A percentile compares a stretch with the other conserved stretches of the same genome.
Evolutionary conservation across 2,797 vertebrate genomes (phyloP).

Genomic region (Hippopotamyrus pictus): DNA sequence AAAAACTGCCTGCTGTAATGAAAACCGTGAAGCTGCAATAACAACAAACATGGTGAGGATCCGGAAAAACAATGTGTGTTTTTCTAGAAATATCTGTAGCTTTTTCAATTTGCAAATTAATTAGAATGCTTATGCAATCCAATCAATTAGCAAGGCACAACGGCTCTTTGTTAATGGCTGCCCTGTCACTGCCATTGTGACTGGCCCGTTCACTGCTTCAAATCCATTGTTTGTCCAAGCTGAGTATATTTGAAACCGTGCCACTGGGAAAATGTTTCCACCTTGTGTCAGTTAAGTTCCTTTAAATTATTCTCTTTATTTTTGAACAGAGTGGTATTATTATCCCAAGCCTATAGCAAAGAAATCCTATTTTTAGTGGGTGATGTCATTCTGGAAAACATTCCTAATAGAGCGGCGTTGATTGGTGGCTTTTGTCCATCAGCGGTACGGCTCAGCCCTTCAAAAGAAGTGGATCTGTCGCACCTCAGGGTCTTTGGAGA

Average conservation of each 20-base stretch:
- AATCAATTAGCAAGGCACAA: constrained; percentile 20
- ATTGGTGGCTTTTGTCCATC: not conserved
- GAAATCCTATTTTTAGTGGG: not conserved
- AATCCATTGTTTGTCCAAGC: not conserved
- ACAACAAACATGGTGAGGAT: constrained; percentile 21
- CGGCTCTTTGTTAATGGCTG: not conserved
- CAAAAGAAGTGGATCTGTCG: not conserved
- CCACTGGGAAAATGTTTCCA: not conserved
- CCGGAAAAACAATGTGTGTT: constrained; percentile 13
- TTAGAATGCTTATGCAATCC: not conserved
- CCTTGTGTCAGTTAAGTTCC: not conserved
- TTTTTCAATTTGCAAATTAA: constrained; percentile 8
- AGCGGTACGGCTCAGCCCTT: not conserved
- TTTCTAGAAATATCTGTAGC: not conserved
- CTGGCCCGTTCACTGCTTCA: not conserved
- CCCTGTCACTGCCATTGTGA: constrained; percentile 4
- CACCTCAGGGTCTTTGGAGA: not conserved
- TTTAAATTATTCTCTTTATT: constrained; percentile 11
- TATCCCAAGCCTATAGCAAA: not conserved
- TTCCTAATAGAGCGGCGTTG: constrained; percentile 3
- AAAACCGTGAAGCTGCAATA: constrained; percentile 10
- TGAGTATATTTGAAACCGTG: not conserved
- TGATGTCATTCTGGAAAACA: constrained; percentile 12
- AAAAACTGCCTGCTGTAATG: not conserved
- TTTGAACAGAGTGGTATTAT: constrained; percentile 1